These are phyloP conservation scores for Drosophila ustulata DNA, from an alignment of 2,888 invertebrate genomes.

Conservation along the genomic window DNA sequence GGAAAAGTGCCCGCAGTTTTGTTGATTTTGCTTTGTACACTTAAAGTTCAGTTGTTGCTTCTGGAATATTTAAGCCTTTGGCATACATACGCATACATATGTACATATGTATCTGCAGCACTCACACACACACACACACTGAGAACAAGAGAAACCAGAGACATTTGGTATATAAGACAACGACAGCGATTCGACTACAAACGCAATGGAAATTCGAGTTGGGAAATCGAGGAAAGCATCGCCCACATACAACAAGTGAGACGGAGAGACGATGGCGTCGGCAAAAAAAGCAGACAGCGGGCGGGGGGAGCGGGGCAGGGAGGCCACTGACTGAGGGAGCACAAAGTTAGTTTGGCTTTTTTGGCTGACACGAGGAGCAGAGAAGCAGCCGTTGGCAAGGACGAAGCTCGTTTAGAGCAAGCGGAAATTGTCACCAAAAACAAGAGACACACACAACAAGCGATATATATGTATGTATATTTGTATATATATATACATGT, in stretches of 20 bases:
- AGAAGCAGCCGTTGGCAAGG: slow-evolving; percentile 60
- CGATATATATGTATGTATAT: background rate
- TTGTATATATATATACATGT: slow-evolving; percentile 1
- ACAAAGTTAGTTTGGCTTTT: slow-evolving; percentile 45
- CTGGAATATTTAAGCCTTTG: slow-evolving; percentile 54
- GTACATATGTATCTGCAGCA: background rate
- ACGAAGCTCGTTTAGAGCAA: slow-evolving; percentile 44
- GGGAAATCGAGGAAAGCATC: slow-evolving; percentile 46
- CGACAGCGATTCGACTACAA: slow-evolving; percentile 43
- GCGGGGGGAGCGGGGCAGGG: slow-evolving; percentile 2
- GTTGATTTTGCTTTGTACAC: slow-evolving; percentile 33
- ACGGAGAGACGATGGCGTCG: slow-evolving; percentile 66
- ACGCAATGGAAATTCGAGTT: slow-evolving; percentile 73
- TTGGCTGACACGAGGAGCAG: background rate
- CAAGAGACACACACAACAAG: slow-evolving; percentile 42
- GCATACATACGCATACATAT: slow-evolving; percentile 23
- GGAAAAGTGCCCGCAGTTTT: slow-evolving; percentile 69
- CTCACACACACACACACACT: slow-evolving; percentile 7
- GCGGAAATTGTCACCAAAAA: slow-evolving; percentile 62
- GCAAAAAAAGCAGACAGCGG: slow-evolving; percentile 57
- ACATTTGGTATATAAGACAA: slow-evolving; percentile 41
- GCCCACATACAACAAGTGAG: slow-evolving; percentile 74
- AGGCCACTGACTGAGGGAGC: slow-evolving; percentile 29
- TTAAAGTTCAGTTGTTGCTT: slow-evolving; percentile 35
- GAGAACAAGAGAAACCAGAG: slow-evolving; percentile 17